Conservation (phyloP, 2,888 invertebrate species). For the Drosophila differens region DNA sequence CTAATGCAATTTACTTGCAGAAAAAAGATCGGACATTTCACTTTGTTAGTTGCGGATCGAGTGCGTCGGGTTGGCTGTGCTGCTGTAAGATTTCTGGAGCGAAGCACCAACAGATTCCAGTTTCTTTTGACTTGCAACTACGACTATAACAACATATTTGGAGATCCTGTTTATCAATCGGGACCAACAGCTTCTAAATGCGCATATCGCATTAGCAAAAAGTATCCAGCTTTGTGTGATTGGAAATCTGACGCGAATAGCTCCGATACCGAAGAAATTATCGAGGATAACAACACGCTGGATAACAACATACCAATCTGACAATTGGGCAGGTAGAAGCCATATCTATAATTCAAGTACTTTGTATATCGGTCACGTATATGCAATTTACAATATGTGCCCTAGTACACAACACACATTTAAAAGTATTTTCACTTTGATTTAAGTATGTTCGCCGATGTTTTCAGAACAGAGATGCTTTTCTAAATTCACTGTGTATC, state of each 20-base stretch:
- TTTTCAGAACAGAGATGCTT: background rate
- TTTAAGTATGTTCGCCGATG: background rate
- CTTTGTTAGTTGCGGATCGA: conserved; percentile 81
- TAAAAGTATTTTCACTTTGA: background rate
- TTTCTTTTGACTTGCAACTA: conserved; percentile 84
- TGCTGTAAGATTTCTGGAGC: conserved; percentile 74
- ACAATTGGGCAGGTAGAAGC: background rate
- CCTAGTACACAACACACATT: background rate
- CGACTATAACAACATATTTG: conserved; percentile 82
- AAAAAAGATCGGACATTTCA: conserved; percentile 84
- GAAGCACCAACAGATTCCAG: conserved; percentile 44
- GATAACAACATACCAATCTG: conserved; percentile 54
- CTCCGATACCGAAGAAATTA: conserved; percentile 71
- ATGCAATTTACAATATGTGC: background rate
- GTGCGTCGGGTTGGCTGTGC: conserved; percentile 84
- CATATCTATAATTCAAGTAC: background rate
- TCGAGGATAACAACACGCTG: conserved; percentile 63
- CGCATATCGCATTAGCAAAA: conserved; percentile 65
- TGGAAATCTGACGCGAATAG: conserved; percentile 67
- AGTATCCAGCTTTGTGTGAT: conserved; percentile 80
- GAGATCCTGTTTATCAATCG: conserved; percentile 76
- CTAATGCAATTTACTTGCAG: conserved; percentile 48
- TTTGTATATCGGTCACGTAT: background rate
- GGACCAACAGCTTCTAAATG: conserved; percentile 82
- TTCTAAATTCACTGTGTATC: background rate